Evolutionary conservation across 2,797 vertebrate species (phyloP), one percentile per base, ranked within the genome.

Genomic region (Glossophaga mutica): DNA sequence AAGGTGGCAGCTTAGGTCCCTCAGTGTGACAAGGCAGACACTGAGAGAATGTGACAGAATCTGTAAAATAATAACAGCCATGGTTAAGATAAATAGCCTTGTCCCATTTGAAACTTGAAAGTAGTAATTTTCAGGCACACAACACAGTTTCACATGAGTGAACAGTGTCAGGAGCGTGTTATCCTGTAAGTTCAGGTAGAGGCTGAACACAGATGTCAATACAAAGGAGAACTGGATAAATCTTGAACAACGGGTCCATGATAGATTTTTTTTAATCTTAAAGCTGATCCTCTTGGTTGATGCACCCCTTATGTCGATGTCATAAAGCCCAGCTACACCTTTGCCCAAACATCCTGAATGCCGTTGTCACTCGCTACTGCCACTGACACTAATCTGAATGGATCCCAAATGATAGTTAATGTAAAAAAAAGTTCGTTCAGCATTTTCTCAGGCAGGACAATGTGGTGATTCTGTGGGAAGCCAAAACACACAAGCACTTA

Each of bases 31-130:
- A 77, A 46, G 82, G 29, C 65, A 84, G 62, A 71, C 48, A 26
- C 26, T 18, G 11, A 42, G 81, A 84, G 44, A 92, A 52, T 55
- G 62, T 86, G 84, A 48, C 37, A 62, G 55, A 50, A 48, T 55
- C 68, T 59, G 15, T 86, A 48, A 92, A 74, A 79, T 55, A 84
- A 81, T 84, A 87, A 90, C 85, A n/a, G 59, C 39, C 29, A 4
- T 52, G 10, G 14, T 81, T 74, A 50, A 62, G 55, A 77, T 71
- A 86, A 94, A 76, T 7, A 74, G 15, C 42, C 26, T 7, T 67
- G 46, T 86, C 74, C 46, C 29, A 42, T 52, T 46, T 68, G 74
- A 93, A 91, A 91, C 94, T 57, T 81, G 87, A 89, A 87, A 44
- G 82, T 9, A 46, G 62, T 48, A 29, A 52, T 88, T 91, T 82